Conservation (phyloP, 2,797 vertebrate species). For the Artibeus jamaicensis region DNA sequence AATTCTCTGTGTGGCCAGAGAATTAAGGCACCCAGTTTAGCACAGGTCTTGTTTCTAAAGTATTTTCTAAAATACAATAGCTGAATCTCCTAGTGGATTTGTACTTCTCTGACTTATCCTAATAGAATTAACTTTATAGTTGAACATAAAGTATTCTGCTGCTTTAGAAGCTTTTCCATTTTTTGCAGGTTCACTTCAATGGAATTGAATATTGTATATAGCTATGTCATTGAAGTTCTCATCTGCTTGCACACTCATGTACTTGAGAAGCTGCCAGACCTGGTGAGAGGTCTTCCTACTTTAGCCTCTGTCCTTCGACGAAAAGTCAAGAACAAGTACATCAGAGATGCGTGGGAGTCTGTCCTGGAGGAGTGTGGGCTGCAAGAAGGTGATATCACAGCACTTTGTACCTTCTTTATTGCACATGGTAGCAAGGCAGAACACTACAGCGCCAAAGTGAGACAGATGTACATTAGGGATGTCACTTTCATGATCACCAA, state of each 20-base stretch:
- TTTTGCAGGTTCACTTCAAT: slow-evolving; percentile 75
- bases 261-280: slow-evolving; percentile 74
- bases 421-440: slow-evolving; percentile 71
- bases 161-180: slow-evolving; percentile 43
- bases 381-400: slow-evolving; percentile 67
- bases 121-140: not conserved
- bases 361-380: slow-evolving; percentile 73
- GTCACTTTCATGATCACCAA: slow-evolving; percentile 67
- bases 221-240: slow-evolving; percentile 78
- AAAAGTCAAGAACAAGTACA: slow-evolving; percentile 72
- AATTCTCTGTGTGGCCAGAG: not conserved
- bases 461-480: slow-evolving; percentile 60
- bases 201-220: slow-evolving; percentile 79
- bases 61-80: not conserved
- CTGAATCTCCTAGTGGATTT: not conserved
- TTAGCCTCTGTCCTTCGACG: slow-evolving; percentile 76
- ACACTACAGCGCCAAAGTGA: slow-evolving; percentile 65
- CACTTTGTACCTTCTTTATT: slow-evolving; percentile 79
- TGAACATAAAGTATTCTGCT: not conserved
- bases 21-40: not conserved
- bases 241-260: slow-evolving; percentile 70
- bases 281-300: slow-evolving; percentile 76
- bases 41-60: not conserved
- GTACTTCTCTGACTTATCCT: not conserved
- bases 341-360: slow-evolving; percentile 74